Evolutionary conservation across 2,797 vertebrate species (phyloP).

Genomic region (Moxostoma hubbsi): DNA sequence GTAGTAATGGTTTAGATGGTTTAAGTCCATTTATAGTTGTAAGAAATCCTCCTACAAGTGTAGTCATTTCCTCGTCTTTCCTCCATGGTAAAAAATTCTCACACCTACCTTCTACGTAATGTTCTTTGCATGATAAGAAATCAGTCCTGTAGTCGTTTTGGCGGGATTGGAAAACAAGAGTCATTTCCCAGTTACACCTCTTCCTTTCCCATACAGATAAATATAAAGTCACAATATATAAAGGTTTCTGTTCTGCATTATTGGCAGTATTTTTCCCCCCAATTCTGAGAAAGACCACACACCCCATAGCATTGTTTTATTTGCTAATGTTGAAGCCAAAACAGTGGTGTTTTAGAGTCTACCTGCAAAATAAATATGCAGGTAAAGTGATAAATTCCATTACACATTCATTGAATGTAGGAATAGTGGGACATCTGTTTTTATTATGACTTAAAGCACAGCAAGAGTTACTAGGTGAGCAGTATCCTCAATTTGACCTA

Average conservation of each 20-base stretch:
- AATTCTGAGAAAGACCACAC: conserved; percentile 2
- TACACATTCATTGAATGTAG: neutral
- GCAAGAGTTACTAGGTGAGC: neutral
- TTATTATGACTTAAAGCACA: conserved; percentile 25
- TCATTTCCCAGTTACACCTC: conserved; percentile 58
- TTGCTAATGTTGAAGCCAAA: neutral
- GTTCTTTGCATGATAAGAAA: conserved; percentile 62
- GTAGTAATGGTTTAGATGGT: neutral
- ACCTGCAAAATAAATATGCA: neutral
- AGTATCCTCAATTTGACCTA: conserved; percentile 33
- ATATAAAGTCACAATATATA: neutral
- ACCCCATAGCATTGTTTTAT: conserved; percentile 20
- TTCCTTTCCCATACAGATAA: conserved; percentile 62
- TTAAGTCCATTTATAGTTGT: neutral
- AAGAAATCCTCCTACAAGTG: neutral
- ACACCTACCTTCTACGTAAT: conserved; percentile 1
- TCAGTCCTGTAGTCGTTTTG: conserved; percentile 29
- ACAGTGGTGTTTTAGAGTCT: neutral
- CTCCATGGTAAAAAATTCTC: conserved; percentile 33
- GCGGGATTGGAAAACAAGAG: conserved; percentile 32
- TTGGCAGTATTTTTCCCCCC: conserved; percentile 10
- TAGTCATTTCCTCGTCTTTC: neutral
- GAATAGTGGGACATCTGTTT: conserved; percentile 11
- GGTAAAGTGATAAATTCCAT: conserved; percentile 1
- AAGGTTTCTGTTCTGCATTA: neutral